These are phyloP conservation scores for Calephelis nemesis DNA, from an alignment of 1,140 invertebrate genomes.

Conservation along the genomic window DNA sequence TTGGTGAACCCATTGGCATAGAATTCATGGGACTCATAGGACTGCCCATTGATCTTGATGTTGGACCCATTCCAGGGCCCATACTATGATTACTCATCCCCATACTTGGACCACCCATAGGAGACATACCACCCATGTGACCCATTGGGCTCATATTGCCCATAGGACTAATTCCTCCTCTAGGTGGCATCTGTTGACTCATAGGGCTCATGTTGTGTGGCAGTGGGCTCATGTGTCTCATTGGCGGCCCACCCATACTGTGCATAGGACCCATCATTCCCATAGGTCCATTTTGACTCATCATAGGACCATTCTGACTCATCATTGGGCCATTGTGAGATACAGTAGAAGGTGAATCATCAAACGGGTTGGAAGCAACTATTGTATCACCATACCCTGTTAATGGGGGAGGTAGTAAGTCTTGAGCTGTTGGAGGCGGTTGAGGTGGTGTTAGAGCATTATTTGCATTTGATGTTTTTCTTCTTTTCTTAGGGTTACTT, in stretches of 20 bases:
- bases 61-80: conserved; percentile 79
- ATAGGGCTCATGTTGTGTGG: conserved; percentile 84
- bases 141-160: conserved; percentile 84
- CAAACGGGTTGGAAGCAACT: conserved; percentile 96
- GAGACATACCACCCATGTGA: conserved; percentile 77
- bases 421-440: conserved; percentile 82
- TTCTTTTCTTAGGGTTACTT: conserved; percentile 84
- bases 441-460: conserved; percentile 79
- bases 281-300: conserved; percentile 80
- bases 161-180: conserved; percentile 84
- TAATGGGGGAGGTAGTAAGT: conserved; percentile 90
- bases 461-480: conserved; percentile 83
- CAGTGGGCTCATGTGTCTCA: conserved; percentile 86
- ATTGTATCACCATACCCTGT: conserved; percentile 95
- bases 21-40: conserved; percentile 86
- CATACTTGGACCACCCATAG: conserved; percentile 78
- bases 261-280: conserved; percentile 81
- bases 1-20: conserved; percentile 85
- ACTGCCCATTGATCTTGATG: conserved; percentile 80
- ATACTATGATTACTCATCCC: conserved; percentile 77
- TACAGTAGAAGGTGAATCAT: conserved; percentile 89
- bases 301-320: conserved; percentile 80
- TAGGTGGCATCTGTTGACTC: conserved; percentile 82
- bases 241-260: conserved; percentile 84
- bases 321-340: conserved; percentile 82